phyloP scores from a whole-genome alignment of 23 tunicate species.

The Phallusia fumigata region DNA sequence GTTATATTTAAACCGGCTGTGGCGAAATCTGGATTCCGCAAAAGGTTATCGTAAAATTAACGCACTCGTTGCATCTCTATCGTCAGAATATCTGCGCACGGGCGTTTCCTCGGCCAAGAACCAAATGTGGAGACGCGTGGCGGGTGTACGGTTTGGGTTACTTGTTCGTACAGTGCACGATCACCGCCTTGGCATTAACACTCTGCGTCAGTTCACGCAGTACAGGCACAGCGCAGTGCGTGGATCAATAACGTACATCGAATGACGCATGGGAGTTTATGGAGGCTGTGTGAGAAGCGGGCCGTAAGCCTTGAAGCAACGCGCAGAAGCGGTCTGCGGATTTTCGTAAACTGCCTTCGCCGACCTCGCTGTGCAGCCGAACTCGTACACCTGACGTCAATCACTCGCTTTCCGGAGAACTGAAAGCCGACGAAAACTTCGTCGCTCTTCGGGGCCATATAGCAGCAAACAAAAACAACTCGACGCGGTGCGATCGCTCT shows the following conservation, averaged over 20 bases:
- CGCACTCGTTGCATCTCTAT: too few species aligned
- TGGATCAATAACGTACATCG: not conserved
- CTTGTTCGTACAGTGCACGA: too few species aligned
- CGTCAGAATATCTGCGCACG: too few species aligned
- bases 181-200: not conserved
- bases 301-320: too few species aligned
- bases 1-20: too few species aligned
- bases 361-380: not conserved
- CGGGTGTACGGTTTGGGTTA: too few species aligned
- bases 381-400: not conserved
- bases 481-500: not conserved
- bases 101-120: too few species aligned
- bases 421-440: not conserved
- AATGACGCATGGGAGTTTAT: not conserved
- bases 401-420: not conserved
- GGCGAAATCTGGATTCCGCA: too few species aligned
- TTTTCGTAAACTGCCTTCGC: not conserved
- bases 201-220: not conserved
- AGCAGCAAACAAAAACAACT: conserved; percentile 10
- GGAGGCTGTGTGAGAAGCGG: too few species aligned
- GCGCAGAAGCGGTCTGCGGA: not conserved
- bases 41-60: too few species aligned
- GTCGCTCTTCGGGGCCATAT: not conserved
- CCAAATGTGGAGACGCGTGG: too few species aligned
- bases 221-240: not conserved